Percentiles rank a stretch among this genome's conserved stretches.
Conservation (phyloP, 1,140 invertebrate genomes). For the Ylistrum balloti region DNA sequence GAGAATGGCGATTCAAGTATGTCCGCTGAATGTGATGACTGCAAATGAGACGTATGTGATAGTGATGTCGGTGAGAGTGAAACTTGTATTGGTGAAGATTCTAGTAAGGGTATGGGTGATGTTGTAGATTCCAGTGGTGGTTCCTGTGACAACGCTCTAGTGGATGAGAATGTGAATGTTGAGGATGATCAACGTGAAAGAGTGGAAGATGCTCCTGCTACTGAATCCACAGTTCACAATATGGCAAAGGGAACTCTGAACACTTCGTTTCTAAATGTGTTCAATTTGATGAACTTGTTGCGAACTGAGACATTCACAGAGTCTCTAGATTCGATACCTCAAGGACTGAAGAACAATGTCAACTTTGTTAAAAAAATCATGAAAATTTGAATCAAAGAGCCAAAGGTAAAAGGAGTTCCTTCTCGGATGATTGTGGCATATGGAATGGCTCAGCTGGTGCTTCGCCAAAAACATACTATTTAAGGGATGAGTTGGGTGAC, state of each 20-base stretch:
- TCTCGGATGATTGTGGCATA: conserved; percentile 60
- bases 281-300: background rate
- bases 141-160: no score
- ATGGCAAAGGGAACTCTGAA: background rate
- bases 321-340: background rate
- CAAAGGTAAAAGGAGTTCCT: conserved; percentile 46
- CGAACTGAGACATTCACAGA: background rate
- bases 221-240: background rate
- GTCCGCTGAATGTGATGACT: no score
- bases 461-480: conserved; percentile 52
- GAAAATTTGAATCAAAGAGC: background rate
- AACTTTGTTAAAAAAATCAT: conserved; percentile 41
- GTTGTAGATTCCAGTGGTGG: no score
- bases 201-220: background rate
- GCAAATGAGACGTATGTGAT: no score
- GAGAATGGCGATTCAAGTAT: no score
- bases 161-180: no score
- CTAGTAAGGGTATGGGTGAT: no score
- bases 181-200: background rate
- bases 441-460: conserved; percentile 55
- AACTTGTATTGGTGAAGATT: no score
- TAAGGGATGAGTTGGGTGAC: conserved; percentile 23
- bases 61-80: no score
- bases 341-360: conserved; percentile 22
- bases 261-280: no score